phyloP scores from a whole-genome alignment of 1,140 invertebrate genomes.

The Probaryconus sp. region DNA sequence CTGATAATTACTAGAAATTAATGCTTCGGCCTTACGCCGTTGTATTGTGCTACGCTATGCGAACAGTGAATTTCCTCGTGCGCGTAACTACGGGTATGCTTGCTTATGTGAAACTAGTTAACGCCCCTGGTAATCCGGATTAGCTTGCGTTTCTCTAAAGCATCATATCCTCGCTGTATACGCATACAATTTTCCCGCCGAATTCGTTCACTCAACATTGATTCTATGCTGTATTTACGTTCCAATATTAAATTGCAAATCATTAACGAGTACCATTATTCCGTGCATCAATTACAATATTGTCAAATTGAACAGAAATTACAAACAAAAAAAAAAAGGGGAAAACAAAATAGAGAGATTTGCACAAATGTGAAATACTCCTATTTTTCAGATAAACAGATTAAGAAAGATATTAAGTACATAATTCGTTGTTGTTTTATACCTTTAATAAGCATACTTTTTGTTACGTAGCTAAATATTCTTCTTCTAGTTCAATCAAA shows the following conservation, averaged over 20 bases:
- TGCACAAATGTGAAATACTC: too few species aligned
- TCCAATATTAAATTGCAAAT: background rate
- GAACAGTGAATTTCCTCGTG: conserved; percentile 48
- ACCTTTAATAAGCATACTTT: too few species aligned
- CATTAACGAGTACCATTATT: too few species aligned
- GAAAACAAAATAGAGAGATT: too few species aligned
- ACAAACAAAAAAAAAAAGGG: too few species aligned
- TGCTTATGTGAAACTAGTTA: conserved; percentile 61
- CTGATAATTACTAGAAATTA: conserved; percentile 78
- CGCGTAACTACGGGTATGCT: conserved; percentile 58
- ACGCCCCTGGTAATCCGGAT: conserved; percentile 59
- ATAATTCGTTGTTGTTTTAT: too few species aligned
- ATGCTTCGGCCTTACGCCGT: conserved; percentile 65
- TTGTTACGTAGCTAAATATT: too few species aligned
- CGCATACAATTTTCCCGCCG: conserved; percentile 39
- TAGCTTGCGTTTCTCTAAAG: conserved; percentile 53
- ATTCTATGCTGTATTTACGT: conserved; percentile 12
- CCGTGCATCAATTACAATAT: too few species aligned
- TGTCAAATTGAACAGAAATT: too few species aligned
- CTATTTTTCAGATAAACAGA: too few species aligned
- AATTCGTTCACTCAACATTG: conserved; percentile 40
- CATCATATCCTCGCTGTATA: conserved; percentile 40
- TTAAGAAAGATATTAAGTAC: too few species aligned
- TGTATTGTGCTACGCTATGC: conserved; percentile 46
- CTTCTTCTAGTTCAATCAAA: too few species aligned